These are phyloP conservation scores for Dipus sagitta DNA, from an alignment of 2,797 vertebrate genomes.

Conservation along the genomic window DNA sequence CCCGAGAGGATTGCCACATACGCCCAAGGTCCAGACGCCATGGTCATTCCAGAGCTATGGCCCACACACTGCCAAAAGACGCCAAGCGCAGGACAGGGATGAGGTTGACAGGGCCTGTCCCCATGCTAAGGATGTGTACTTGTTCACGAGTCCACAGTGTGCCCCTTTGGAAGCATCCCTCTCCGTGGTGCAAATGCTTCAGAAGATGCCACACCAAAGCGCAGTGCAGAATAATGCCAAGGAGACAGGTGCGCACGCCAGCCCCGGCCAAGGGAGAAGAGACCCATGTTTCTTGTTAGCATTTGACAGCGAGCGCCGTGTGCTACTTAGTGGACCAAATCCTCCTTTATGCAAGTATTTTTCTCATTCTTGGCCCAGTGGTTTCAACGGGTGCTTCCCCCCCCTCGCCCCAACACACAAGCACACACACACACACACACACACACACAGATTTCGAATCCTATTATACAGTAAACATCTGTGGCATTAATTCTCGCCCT, in stretches of 20 bases:
- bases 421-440: constrained; percentile 50
- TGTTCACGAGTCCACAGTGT: neutral
- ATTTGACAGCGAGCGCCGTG: accelerated
- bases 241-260: neutral
- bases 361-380: constrained; percentile 67
- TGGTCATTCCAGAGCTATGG: too few relatives aligned
- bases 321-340: constrained; percentile 51
- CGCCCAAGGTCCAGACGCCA: neutral
- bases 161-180: neutral
- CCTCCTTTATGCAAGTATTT: constrained; percentile 46
- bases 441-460: constrained; percentile 73
- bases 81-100: neutral
- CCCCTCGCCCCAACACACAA: constrained; percentile 29
- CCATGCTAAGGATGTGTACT: accelerated
- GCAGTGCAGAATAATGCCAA: neutral
- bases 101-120: neutral
- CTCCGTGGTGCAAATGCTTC: neutral
- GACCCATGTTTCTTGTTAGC: constrained; percentile 11
- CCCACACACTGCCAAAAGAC: neutral
- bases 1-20: neutral
- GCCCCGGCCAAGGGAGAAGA: neutral
- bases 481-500: constrained; percentile 78
- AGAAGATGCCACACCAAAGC: constrained; percentile 48
- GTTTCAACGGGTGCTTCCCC: constrained; percentile 32
- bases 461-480: constrained; percentile 77